Evolutionary conservation across 2,888 invertebrate genomes (phyloP).

Genomic region (Ormyrus thymus): DNA sequence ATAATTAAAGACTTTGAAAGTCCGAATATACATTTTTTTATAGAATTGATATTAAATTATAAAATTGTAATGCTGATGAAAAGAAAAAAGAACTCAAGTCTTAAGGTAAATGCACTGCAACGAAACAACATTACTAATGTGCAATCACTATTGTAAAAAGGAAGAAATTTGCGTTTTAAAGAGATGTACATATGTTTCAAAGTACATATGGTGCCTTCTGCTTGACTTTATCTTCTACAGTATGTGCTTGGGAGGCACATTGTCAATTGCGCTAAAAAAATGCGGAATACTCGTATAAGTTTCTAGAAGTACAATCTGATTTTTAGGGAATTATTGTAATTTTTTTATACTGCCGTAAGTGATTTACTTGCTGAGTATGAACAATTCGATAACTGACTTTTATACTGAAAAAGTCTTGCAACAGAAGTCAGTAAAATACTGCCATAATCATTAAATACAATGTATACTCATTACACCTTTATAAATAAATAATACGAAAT

Average conservation of each 20-base stretch:
- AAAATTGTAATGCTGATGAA: background rate
- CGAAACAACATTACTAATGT: conserved; percentile 21
- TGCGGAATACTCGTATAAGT: conserved; percentile 35
- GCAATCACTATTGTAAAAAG: conserved; percentile 39
- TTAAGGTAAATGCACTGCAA: conserved; percentile 18
- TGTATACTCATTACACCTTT: conserved; percentile 72
- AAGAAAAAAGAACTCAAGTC: no score
- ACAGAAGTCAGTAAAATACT: conserved; percentile 71
- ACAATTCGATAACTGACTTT: conserved; percentile 63
- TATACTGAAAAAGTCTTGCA: conserved; percentile 70
- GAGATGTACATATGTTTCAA: conserved; percentile 53
- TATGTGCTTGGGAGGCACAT: conserved; percentile 50
- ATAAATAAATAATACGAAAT: conserved; percentile 67
- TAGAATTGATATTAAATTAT: background rate
- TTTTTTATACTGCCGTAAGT: conserved; percentile 63
- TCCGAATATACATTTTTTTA: background rate
- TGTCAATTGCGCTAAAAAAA: conserved; percentile 37
- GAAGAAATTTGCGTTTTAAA: conserved; percentile 35
- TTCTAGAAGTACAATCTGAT: conserved; percentile 31
- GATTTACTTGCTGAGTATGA: conserved; percentile 23
- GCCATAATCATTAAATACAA: conserved; percentile 70
- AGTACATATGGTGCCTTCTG: conserved; percentile 55
- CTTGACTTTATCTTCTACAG: conserved; percentile 44
- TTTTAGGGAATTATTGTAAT: conserved; percentile 60
- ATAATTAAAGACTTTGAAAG: conserved; percentile 3